Base-by-base conservation (phyloP, 2,797 vertebrate species). In the Sciurus carolinensis region DNA sequence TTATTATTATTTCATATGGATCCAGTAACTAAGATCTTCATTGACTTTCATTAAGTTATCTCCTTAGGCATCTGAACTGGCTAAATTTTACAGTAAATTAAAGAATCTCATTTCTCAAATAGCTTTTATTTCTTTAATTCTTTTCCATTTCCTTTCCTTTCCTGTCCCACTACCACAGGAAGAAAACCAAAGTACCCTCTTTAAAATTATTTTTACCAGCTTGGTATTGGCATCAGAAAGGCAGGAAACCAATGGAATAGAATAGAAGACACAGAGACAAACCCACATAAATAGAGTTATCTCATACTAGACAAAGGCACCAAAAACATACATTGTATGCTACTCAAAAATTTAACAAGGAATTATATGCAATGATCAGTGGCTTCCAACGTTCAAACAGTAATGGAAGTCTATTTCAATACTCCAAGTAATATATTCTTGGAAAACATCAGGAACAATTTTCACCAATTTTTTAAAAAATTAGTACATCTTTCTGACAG, bases 1-100 rank as follows among this genome's bases (percentile, higher is more conserved):
- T 71, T 90, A 71, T 66, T 86, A 91, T 64, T 91, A 88, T 95
- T 95, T 83, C 50, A 84, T 59, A 81, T 87, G 22, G 28, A 95
- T 77, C 18, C 11, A 75, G 15, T 71, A 86, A 66, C 66, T 77
- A 42, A 95, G 88, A 4, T 87, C 13, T 57, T 59, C 67, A n/a
- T 7, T 72, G 77, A 73, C 67, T 96, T 85, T 90, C 66, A 90
- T 90, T 81, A 76, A 75, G 20, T 75, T 83, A 17, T 86, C 8
- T 90, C 72, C 42, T 91, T 82, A 64, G 30, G 64, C 50, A 91
- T 92, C 64, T 92, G 71, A 83, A 76, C 13, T 73, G 33, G n/a
- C 57, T 93, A 52, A 44, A 75, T 54, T 90, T 92, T 80, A 90
- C 1, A 94, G 71, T 44, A 67, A 71, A 85, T 12, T 82, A 6